Base-by-base conservation (phyloP, 2,797 vertebrate genomes). In the Malurus splendens region DNA sequence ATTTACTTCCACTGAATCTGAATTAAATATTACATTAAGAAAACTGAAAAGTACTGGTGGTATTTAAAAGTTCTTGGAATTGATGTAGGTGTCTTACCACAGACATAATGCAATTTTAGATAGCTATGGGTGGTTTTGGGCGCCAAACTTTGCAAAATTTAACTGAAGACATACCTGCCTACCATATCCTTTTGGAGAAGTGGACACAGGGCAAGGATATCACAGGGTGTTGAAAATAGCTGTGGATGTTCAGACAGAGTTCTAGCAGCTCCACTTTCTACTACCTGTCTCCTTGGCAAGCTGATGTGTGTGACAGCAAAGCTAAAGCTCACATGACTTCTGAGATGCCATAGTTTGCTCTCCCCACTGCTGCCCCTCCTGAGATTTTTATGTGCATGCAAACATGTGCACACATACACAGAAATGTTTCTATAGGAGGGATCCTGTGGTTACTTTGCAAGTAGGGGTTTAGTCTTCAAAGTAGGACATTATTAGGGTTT, bases 401-500 rank as follows among this genome's bases (percentile, higher is more conserved):
- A 48, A 73, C 18, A 0, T 18, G 57, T 14, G 17, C 22, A 8
- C 16, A 7, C 13, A 11, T 5, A 18, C 6, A 33, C 14, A 23
- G 14, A 45, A 14, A 14, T 8, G 5, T 36, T 64, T 47, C n/a
- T 32, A 1, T 5, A 45, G 48, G 59, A 45, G 18, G 17, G 8
- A 17, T 68, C 27, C 60, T 64, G 28, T 56, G 19, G 5, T 75
- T 57, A 28, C 41, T 52, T 70, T 19, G 36, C 9, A 47, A 51
- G 24, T 67, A 24, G 0, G 3, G 12, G 8, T 68, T 86, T 61
- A 20, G 20, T 32, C 45, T 45, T 77, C 41, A 36, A 41, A 55
- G 25, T 9, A 27, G 30, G 44, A 54, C 0, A 0, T 62, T 80
- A 20, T 10, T 77, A 51, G 30, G 23, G 25, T 74, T 76, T 61